Evolutionary conservation across 2,888 invertebrate species (phyloP).

Genomic region (Ichneumoninae sp.): DNA sequence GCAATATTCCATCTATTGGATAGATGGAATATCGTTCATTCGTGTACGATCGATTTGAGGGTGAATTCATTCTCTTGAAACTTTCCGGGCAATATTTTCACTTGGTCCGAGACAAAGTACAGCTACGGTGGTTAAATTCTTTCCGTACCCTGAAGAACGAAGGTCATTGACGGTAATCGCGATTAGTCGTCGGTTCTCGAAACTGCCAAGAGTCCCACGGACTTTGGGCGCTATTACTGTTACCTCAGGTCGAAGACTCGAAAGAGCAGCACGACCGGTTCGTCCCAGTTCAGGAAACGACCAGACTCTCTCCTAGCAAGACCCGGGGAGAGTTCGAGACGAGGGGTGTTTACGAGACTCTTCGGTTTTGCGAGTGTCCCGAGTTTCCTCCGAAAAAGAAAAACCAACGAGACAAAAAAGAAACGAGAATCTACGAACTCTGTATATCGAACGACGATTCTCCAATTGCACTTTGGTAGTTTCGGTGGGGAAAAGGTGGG

Average conservation of each 20-base stretch:
- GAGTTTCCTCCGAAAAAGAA: constrained; percentile 27
- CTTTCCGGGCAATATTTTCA: not conserved
- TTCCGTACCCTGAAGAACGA: not conserved
- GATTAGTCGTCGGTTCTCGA: constrained; percentile 13
- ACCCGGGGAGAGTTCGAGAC: constrained; percentile 15
- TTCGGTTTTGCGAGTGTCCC: constrained; percentile 34
- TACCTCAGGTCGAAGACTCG: constrained; percentile 16
- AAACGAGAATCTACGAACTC: constrained; percentile 24
- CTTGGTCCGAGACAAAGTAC: not conserved
- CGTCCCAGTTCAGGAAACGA: constrained; percentile 31
- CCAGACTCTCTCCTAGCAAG: not conserved
- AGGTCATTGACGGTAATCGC: constrained; percentile 20
- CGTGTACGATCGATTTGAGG: not conserved
- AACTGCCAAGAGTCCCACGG: not conserved
- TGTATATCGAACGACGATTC: constrained; percentile 32
- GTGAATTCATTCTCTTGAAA: not conserved
- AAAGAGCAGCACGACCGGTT: constrained; percentile 17
- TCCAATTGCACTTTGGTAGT: constrained; percentile 21
- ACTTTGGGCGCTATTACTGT: constrained; percentile 27
- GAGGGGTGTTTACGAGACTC: constrained; percentile 50
- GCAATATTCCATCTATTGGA: not conserved
- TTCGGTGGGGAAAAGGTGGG: not conserved
- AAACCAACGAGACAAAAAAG: not conserved
- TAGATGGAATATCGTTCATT: not conserved
- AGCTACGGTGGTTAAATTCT: not conserved